phyloP scores from a whole-genome alignment of 2,888 invertebrate genomes.

The Oscheius sp. region DNA sequence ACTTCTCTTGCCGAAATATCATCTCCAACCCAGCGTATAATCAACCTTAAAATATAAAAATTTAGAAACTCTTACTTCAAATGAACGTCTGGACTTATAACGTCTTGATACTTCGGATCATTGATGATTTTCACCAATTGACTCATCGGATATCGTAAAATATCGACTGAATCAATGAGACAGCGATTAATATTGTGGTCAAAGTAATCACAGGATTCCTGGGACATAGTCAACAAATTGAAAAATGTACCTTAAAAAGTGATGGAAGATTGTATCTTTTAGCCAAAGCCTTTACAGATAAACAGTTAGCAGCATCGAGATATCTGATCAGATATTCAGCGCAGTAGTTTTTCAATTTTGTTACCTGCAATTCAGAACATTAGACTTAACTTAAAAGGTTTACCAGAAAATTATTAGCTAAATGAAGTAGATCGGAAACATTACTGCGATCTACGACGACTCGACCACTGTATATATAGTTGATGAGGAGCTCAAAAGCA shows the following conservation, averaged over 20 bases:
- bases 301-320: slow-evolving; percentile 77
- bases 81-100: slow-evolving; percentile 70
- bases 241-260: slow-evolving; percentile 73
- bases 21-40: slow-evolving; percentile 76
- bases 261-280: slow-evolving; percentile 76
- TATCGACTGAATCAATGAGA: slow-evolving; percentile 75
- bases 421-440: slow-evolving; percentile 76
- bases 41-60: slow-evolving; percentile 71
- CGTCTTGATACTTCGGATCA: slow-evolving; percentile 72
- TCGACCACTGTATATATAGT: slow-evolving; percentile 79
- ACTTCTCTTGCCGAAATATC: slow-evolving; percentile 74
- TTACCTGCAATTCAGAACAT: slow-evolving; percentile 50
- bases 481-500: slow-evolving; percentile 76
- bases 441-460: slow-evolving; percentile 76
- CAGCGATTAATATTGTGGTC: slow-evolving; percentile 65
- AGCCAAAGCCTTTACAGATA: slow-evolving; percentile 77
- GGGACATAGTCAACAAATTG: slow-evolving; percentile 11
- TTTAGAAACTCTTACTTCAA: slow-evolving; percentile 44
- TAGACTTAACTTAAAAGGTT: slow-evolving; percentile 5
- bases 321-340: slow-evolving; percentile 78
- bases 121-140: slow-evolving; percentile 75
- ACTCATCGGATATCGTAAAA: slow-evolving; percentile 73
- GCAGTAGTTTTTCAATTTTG: slow-evolving; percentile 76
- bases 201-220: slow-evolving; percentile 60
- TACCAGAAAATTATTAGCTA: slow-evolving; percentile 78